phyloP scores from a whole-genome alignment of 2,797 vertebrate species.

The Babyrousa celebensis region DNA sequence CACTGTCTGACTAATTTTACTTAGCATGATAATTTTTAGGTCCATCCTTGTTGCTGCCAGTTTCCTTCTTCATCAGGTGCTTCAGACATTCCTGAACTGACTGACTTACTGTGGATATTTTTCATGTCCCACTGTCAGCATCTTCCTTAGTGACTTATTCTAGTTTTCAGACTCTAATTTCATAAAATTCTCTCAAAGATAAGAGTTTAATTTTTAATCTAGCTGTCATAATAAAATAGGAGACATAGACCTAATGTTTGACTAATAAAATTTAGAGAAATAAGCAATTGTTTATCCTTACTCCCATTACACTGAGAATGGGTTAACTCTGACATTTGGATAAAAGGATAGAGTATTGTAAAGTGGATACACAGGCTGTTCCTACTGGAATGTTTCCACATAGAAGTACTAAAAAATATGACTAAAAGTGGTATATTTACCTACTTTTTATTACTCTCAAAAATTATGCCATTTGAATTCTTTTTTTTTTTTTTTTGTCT shows the following conservation, averaged over 20 bases:
- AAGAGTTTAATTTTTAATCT: background rate
- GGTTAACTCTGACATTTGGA: background rate
- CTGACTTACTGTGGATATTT: background rate
- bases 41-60: no score
- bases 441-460: background rate
- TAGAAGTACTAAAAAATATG: background rate
- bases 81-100: background rate
- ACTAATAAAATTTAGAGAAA: constrained; percentile 1
- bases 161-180: background rate
- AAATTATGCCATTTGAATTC: background rate
- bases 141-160: background rate
- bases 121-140: background rate
- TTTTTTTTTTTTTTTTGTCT: no score
- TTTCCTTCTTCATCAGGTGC: background rate
- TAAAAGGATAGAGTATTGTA: background rate
- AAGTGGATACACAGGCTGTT: background rate
- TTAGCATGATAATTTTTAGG: no score
- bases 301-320: background rate
- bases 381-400: background rate
- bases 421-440: background rate
- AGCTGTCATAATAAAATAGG: background rate
- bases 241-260: background rate
- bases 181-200: background rate
- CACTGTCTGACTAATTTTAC: no score
- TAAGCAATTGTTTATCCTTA: background rate